These are phyloP conservation scores for Lampropteryx suffumata DNA, from an alignment of 2,888 invertebrate species.

Conservation along the genomic window DNA sequence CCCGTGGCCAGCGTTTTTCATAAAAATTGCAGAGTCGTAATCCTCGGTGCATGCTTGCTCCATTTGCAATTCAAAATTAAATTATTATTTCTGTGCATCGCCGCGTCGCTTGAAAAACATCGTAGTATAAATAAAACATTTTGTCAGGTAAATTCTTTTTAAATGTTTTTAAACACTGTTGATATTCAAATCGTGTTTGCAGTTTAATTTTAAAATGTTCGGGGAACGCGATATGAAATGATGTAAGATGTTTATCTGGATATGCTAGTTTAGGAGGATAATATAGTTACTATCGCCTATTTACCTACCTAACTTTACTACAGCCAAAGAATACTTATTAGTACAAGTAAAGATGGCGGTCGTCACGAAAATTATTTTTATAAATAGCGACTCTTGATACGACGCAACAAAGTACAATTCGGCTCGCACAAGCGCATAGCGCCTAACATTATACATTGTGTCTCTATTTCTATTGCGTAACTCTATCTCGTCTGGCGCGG, in stretches of 20 bases:
- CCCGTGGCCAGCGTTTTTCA: constrained; percentile 17
- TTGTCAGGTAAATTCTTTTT: constrained; percentile 12
- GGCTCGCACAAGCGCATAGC: too few relatives aligned
- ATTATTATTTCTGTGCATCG: constrained; percentile 26
- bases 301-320: too few relatives aligned
- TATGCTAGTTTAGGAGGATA: too few relatives aligned
- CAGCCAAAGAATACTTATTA: too few relatives aligned
- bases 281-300: too few relatives aligned
- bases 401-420: too few relatives aligned
- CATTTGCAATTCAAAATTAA: constrained; percentile 41
- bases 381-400: too few relatives aligned
- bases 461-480: too few relatives aligned
- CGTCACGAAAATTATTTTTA: too few relatives aligned
- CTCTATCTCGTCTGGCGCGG: too few relatives aligned
- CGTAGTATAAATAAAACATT: constrained; percentile 13
- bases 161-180: constrained; percentile 4
- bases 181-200: constrained; percentile 2
- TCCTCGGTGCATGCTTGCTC: constrained; percentile 30
- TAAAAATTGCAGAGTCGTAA: constrained; percentile 31
- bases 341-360: too few relatives aligned
- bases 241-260: constrained; percentile 3
- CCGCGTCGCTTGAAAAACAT: constrained; percentile 12
- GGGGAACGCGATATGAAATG: background rate
- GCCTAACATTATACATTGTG: too few relatives aligned
- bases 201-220: background rate